A percentile compares a stretch with the other conserved stretches of the same genome.
Conservation (phyloP, 64 coral and sea anemone species). For the Platygyra sinensis region DNA sequence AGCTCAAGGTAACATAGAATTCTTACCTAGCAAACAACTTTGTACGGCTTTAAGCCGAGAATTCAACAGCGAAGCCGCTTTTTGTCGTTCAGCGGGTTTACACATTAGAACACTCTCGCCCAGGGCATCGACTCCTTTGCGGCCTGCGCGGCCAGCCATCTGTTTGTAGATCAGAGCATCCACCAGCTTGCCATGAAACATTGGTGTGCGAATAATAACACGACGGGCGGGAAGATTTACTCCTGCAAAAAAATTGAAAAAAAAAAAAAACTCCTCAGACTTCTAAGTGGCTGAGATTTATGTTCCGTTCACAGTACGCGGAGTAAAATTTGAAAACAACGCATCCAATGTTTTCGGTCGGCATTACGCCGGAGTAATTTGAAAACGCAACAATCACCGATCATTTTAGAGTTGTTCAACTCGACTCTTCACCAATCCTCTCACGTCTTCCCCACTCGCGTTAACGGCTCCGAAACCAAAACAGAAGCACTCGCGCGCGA, state of each 20-base stretch:
- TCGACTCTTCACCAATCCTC: too few species aligned
- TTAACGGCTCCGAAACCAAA: too few species aligned
- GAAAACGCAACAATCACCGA: too few species aligned
- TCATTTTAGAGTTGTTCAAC: too few species aligned
- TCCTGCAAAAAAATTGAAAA: slow-evolving; percentile 45
- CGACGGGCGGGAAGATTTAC: slow-evolving; percentile 96
- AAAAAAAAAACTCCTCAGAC: neutral
- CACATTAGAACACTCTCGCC: slow-evolving; percentile 95
- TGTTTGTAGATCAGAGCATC: slow-evolving; percentile 96
- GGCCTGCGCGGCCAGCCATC: slow-evolving; percentile 96
- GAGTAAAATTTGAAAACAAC: too few species aligned
- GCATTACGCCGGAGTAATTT: too few species aligned
- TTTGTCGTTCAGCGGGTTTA: slow-evolving; percentile 79
- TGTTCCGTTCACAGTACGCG: too few species aligned
- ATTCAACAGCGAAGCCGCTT: slow-evolving; percentile 66
- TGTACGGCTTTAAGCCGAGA: slow-evolving; percentile 90
- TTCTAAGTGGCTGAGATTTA: neutral
- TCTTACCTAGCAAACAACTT: slow-evolving; percentile 90
- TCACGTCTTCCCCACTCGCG: too few species aligned
- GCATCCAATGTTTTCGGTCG: too few species aligned
- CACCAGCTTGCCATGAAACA: slow-evolving; percentile 88
- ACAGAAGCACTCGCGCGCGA: too few species aligned
- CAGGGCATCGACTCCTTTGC: slow-evolving; percentile 92
- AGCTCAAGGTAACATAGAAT: neutral
- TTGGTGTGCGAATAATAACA: slow-evolving; percentile 97